Evolutionary conservation across 2,113 vertebrate species (phyloP).

Genomic region (Lonchura striata): DNA sequence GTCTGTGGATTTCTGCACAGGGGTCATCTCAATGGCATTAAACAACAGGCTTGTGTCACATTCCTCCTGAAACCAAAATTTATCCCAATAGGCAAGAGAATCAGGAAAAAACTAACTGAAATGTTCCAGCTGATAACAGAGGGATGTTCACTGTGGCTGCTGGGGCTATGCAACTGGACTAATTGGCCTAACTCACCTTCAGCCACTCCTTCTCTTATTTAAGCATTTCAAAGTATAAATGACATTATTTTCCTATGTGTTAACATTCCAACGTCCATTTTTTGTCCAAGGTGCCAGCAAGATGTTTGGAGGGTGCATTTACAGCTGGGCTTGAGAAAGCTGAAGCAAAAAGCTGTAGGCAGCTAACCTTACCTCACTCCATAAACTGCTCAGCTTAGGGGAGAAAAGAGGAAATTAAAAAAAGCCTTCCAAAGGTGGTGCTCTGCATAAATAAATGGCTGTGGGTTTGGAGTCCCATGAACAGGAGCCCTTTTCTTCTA

Average conservation of each 20-base stretch:
- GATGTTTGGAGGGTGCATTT: not conserved
- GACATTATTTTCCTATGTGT: not conserved
- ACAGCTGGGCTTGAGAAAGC: not conserved
- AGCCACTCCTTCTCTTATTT: not conserved
- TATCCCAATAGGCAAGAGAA: not conserved
- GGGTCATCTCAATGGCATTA: not conserved
- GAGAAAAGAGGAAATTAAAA: not conserved
- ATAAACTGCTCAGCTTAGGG: not conserved
- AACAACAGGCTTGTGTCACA: not conserved
- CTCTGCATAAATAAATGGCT: not conserved
- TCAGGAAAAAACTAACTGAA: not conserved
- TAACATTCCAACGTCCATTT: not conserved
- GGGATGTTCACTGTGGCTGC: not conserved
- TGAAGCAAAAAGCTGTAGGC: not conserved
- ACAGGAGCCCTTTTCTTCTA: not conserved
- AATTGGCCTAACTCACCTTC: not conserved
- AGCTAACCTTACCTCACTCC: not conserved
- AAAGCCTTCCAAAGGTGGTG: not conserved
- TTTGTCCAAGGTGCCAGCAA: not conserved
- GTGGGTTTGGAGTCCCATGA: not conserved
- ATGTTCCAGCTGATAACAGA: not conserved
- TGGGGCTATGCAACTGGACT: not conserved
- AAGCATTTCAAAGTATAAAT: not conserved
- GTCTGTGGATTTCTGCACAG: not conserved
- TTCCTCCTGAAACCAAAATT: not conserved